phyloP scores from a whole-genome alignment of 2,113 vertebrate genomes.

The Lucifuga dentata region DNA sequence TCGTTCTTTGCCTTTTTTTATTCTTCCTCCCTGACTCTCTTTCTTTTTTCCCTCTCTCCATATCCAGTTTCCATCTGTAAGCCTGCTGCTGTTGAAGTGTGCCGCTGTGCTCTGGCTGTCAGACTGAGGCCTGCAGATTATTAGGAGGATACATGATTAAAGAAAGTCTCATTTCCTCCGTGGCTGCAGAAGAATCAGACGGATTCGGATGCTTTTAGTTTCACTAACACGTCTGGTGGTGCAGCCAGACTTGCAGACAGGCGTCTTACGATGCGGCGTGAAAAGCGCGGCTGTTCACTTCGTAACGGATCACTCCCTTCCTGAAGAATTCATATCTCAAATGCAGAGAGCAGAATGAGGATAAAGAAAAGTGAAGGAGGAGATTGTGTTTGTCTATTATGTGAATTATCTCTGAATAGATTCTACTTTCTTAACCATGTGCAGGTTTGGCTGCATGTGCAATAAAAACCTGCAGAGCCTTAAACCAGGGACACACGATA shows the following conservation, averaged over 20 bases:
- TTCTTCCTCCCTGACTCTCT: not conserved
- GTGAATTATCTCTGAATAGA: too few relatives aligned
- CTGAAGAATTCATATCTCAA: conserved; percentile 1
- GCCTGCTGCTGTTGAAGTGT: conserved; percentile 73
- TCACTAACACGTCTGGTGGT: conserved; percentile 40
- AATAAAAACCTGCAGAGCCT: too few relatives aligned
- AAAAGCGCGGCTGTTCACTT: conserved; percentile 30
- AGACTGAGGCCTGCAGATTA: conserved; percentile 72
- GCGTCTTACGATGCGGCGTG: conserved; percentile 34
- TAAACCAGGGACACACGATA: too few relatives aligned
- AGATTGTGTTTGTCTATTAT: not conserved
- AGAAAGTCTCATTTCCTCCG: conserved; percentile 57
- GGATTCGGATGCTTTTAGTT: conserved; percentile 44
- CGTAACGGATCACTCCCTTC: conserved; percentile 16
- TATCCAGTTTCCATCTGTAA: conserved; percentile 48
- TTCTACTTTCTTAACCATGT: too few relatives aligned
- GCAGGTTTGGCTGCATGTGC: too few relatives aligned
- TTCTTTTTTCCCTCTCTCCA: conserved; percentile 18
- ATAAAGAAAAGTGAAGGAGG: not conserved
- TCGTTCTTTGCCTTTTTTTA: conserved; percentile 32
- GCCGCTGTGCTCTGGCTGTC: conserved; percentile 75
- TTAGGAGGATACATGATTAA: conserved; percentile 75
- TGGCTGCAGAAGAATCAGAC: conserved; percentile 39
- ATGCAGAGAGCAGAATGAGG: not conserved
- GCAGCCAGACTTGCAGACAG: conserved; percentile 14